These are phyloP conservation scores for Anarrhichthys ocellatus DNA, from an alignment of 2,113 vertebrate species.

Conservation along the genomic window DNA sequence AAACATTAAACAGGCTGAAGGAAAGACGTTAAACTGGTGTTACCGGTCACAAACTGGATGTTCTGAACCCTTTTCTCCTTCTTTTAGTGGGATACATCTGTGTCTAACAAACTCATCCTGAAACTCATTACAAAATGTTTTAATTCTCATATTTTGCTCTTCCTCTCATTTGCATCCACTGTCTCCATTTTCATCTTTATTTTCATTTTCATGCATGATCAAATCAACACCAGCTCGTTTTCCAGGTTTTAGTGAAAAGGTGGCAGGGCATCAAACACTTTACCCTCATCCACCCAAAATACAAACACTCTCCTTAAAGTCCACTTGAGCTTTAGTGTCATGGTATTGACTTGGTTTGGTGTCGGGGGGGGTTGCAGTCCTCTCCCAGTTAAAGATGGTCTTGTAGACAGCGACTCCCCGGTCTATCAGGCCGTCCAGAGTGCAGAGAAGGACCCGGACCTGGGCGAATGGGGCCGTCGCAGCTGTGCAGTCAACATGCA, in stretches of 20 bases:
- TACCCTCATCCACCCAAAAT: not conserved
- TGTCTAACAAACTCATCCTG: not conserved
- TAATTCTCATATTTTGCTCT: not conserved
- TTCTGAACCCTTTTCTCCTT: conserved; percentile 56
- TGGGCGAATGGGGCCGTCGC: conserved; percentile 86
- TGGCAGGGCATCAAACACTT: not conserved
- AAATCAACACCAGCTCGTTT: not conserved
- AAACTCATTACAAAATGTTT: not conserved
- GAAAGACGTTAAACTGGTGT: not conserved
- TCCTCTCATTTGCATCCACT: not conserved
- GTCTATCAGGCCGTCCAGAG: conserved; percentile 95
- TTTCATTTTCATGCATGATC: conserved; percentile 1
- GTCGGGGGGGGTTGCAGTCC: conserved; percentile 83
- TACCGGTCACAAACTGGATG: conserved; percentile 36
- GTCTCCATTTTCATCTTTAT: not conserved
- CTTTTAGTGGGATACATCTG: not conserved
- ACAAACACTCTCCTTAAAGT: not conserved
- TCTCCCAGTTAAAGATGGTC: conserved; percentile 87
- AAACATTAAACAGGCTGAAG: not conserved
- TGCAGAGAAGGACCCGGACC: conserved; percentile 83
- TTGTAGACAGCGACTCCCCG: conserved; percentile 90
- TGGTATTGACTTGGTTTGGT: conserved; percentile 26
- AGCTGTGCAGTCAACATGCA: conserved; percentile 85
- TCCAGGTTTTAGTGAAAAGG: not conserved
- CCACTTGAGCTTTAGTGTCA: not conserved